Conservation (phyloP, 2,888 invertebrate genomes). For the Brachylomia viminalis region DNA sequence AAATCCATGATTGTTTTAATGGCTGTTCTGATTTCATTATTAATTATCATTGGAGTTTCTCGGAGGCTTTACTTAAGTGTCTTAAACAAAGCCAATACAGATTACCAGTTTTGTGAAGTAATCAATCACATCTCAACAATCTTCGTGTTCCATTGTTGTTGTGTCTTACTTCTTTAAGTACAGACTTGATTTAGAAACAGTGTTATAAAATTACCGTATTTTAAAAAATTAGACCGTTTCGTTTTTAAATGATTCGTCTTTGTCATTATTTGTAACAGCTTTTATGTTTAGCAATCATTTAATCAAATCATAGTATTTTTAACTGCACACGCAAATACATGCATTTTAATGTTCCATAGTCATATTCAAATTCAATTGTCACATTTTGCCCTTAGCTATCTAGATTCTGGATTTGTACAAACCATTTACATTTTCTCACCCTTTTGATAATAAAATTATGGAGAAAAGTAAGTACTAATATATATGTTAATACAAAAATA, state of each 20-base stretch:
- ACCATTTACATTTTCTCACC: constrained; percentile 21
- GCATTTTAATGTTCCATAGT: background rate
- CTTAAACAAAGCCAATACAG: constrained; percentile 26
- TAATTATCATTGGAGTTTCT: constrained; percentile 27
- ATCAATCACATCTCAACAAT: constrained; percentile 48
- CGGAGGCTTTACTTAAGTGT: constrained; percentile 17
- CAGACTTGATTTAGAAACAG: background rate
- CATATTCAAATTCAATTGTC: constrained; percentile 1
- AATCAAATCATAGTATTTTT: background rate
- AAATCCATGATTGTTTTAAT: constrained; percentile 4
- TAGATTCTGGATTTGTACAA: constrained; percentile 4
- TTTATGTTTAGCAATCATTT: background rate
- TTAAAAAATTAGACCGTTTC: background rate
- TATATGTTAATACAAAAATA: constrained; percentile 53
- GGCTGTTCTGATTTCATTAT: constrained; percentile 29
- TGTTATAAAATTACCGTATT: background rate
- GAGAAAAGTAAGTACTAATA: constrained; percentile 25
- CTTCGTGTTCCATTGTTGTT: constrained; percentile 22
- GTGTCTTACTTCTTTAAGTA: background rate
- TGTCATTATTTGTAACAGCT: background rate
- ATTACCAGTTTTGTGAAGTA: constrained; percentile 33
- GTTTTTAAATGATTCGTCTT: background rate
- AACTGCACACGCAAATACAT: background rate
- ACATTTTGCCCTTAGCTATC: constrained; percentile 8
- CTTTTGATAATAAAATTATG: constrained; percentile 16